Conservation (phyloP, 2,797 vertebrate species). For the Parauchenoglanis punctatus region DNA sequence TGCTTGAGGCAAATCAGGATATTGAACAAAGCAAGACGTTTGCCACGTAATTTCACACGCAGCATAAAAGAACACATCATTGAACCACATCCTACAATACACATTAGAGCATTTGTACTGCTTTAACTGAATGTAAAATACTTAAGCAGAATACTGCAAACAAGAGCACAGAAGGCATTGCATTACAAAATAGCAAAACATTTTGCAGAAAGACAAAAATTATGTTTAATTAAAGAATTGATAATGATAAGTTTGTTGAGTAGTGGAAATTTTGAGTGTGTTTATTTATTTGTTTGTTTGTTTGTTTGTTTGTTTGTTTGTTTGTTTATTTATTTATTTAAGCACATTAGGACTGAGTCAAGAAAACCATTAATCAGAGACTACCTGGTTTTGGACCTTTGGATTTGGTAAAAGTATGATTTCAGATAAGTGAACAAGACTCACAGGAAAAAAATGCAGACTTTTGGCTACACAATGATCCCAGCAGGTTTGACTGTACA, state of each 20-base stretch:
- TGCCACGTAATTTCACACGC: neutral
- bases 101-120: neutral
- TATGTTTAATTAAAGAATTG: constrained; percentile 11
- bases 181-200: neutral
- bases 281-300: too few relatives aligned
- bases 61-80: neutral
- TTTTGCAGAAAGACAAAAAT: neutral
- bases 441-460: neutral
- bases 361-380: neutral
- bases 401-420: too few relatives aligned
- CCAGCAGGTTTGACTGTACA: neutral
- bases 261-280: neutral
- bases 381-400: neutral
- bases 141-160: too few relatives aligned
- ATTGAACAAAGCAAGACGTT: neutral
- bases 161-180: neutral
- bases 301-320: neutral
- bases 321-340: neutral
- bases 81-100: neutral
- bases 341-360: neutral
- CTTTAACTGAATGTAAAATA: neutral
- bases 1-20: neutral
- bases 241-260: neutral
- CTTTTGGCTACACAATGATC: constrained; percentile 2
- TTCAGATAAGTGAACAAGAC: neutral